phyloP scores from a whole-genome alignment of 2,797 vertebrate species.

The Dipus sagitta region DNA sequence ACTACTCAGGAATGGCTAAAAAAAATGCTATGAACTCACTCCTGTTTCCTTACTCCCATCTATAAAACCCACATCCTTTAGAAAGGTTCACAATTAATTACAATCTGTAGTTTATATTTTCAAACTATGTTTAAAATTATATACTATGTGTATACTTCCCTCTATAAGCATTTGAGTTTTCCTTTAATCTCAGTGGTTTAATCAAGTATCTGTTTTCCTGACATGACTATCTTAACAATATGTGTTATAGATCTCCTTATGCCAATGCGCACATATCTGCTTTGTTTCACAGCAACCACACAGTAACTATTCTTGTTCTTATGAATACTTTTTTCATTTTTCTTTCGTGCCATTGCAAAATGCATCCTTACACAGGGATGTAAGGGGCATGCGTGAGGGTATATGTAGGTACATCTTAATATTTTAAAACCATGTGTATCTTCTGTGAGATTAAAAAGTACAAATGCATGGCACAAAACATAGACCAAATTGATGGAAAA shows the following conservation, averaged over 20 bases:
- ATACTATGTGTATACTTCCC: background rate
- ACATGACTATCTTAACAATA: background rate
- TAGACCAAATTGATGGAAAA: slow-evolving; percentile 3
- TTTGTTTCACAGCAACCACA: background rate
- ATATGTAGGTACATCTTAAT: background rate
- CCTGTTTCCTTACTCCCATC: background rate
- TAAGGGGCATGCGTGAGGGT: background rate
- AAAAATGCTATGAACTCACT: background rate
- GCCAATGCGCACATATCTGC: background rate
- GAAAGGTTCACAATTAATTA: background rate
- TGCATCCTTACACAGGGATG: background rate
- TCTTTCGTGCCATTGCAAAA: background rate
- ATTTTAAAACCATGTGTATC: background rate
- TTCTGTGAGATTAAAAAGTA: slow-evolving; percentile 3
- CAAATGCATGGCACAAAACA: background rate
- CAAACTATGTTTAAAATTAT: background rate
- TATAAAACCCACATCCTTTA: background rate
- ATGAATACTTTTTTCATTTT: background rate
- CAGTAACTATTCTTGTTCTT: background rate
- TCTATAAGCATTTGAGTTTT: background rate
- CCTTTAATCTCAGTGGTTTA: slow-evolving; percentile 1
- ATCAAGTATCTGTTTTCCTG: background rate
- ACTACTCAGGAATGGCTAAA: background rate
- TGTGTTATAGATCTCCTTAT: background rate
- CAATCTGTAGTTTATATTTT: background rate